A percentile compares a stretch with the other conserved stretches of the same genome.
Evolutionary conservation across 2,113 vertebrate species (phyloP).

Genomic region (Hypanus sabinus): DNA sequence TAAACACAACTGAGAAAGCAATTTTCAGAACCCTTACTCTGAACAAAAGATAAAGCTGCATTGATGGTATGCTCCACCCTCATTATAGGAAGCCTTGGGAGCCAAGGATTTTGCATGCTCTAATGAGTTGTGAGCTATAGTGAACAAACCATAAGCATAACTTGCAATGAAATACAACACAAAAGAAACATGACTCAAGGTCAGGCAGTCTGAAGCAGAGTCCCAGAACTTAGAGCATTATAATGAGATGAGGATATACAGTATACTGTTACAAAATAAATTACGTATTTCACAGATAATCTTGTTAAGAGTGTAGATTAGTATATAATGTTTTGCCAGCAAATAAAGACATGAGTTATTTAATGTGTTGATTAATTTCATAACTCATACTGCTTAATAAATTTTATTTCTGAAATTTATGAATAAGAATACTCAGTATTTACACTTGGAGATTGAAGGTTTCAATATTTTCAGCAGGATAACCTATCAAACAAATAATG

Average conservation of each 20-base stretch:
- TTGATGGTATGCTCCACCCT: slow-evolving; percentile 27
- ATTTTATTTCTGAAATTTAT: not conserved
- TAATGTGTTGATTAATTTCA: not conserved
- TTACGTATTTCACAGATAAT: too few relatives aligned
- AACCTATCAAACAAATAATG: slow-evolving; percentile 3
- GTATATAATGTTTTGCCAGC: not conserved
- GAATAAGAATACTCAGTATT: not conserved
- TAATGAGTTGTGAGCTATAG: slow-evolving; percentile 21
- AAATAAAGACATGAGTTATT: slow-evolving; percentile 2
- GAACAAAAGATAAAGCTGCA: slow-evolving; percentile 28
- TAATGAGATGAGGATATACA: not conserved
- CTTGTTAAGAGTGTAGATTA: not conserved
- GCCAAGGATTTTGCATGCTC: slow-evolving; percentile 19
- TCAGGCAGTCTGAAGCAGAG: slow-evolving; percentile 8
- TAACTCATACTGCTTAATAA: not conserved
- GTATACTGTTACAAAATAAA: slow-evolving; percentile 11
- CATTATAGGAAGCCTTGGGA: slow-evolving; percentile 22
- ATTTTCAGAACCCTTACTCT: not conserved
- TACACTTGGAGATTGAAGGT: not conserved
- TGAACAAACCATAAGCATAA: slow-evolving; percentile 31
- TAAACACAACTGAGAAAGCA: slow-evolving; percentile 23
- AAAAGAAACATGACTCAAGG: slow-evolving; percentile 26
- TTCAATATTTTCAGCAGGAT: not conserved
- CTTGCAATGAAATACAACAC: slow-evolving; percentile 11
- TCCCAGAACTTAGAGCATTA: slow-evolving; percentile 19